phyloP scores from a whole-genome alignment of 2,113 vertebrate genomes.

The Rhinopithecus roxellana region DNA sequence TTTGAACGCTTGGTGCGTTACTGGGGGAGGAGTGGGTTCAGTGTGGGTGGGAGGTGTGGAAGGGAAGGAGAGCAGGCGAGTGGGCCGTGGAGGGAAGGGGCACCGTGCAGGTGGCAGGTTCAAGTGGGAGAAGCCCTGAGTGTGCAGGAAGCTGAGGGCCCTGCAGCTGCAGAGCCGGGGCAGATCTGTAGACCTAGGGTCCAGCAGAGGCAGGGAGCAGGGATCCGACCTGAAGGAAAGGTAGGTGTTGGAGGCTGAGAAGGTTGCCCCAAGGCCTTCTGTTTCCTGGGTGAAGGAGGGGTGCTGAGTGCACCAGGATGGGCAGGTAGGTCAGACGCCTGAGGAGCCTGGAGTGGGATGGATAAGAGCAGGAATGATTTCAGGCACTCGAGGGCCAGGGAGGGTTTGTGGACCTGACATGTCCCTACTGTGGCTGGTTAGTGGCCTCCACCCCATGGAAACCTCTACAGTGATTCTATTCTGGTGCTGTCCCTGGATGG shows the following conservation, averaged over 20 bases:
- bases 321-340: not conserved
- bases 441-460: rapidly evolving
- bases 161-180: rapidly evolving
- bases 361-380: not conserved
- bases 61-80: too few species aligned
- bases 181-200: not conserved
- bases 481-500: not conserved
- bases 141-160: not conserved
- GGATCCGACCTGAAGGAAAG: not conserved
- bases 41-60: not conserved
- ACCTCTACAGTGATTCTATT: not conserved
- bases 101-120: too few species aligned
- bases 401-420: not conserved
- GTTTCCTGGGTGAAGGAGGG: not conserved
- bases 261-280: not conserved
- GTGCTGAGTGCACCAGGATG: not conserved
- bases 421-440: too few species aligned
- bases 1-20: not conserved
- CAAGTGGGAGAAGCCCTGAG: not conserved
- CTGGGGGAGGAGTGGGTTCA: not conserved
- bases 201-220: not conserved
- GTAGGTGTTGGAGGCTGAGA: not conserved
- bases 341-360: not conserved
- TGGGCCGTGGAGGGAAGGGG: not conserved
- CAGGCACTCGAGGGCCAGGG: rapidly evolving